Percentiles rank a stretch among this genome's conserved stretches.
Conservation (phyloP, 2,888 invertebrate genomes). For the Drosophila maculinotata region DNA sequence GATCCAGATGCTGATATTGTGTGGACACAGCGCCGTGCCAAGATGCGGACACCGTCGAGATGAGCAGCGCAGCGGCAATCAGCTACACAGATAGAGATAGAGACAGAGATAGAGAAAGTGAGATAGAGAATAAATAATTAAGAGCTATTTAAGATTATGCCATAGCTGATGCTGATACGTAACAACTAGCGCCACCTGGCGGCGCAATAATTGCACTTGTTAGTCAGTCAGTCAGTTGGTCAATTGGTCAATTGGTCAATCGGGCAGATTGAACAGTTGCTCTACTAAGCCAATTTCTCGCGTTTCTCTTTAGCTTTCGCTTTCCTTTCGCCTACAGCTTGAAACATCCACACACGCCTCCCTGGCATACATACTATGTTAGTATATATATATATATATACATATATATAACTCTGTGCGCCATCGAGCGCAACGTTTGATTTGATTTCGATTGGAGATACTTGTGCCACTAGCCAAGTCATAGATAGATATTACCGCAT, state of each 20-base stretch:
- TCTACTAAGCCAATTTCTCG: slow-evolving; percentile 31
- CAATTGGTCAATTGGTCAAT: slow-evolving; percentile 39
- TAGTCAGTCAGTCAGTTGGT: slow-evolving; percentile 36
- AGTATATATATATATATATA: too few relatives aligned
- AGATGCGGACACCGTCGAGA: slow-evolving; percentile 83
- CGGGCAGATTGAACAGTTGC: slow-evolving; percentile 9
- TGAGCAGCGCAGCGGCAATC: slow-evolving; percentile 82
- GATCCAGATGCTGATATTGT: slow-evolving; percentile 88
- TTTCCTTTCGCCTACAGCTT: slow-evolving; percentile 39
- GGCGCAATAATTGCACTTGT: slow-evolving; percentile 33
- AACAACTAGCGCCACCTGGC: slow-evolving; percentile 31
- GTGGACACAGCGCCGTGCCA: slow-evolving; percentile 85
- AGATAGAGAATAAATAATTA: neutral
- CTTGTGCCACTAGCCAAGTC: slow-evolving; percentile 29
- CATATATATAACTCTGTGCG: too few relatives aligned
- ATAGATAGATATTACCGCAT: slow-evolving; percentile 65
- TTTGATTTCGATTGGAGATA: slow-evolving; percentile 66
- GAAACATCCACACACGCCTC: slow-evolving; percentile 30
- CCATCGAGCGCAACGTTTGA: slow-evolving; percentile 67
- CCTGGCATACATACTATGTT: neutral
- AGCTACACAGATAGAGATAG: slow-evolving; percentile 62
- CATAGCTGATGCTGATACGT: slow-evolving; percentile 34
- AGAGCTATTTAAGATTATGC: slow-evolving; percentile 8
- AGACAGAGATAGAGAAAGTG: neutral
- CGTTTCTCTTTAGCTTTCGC: slow-evolving; percentile 44